Evolutionary conservation across 2,888 invertebrate genomes (phyloP).

Genomic region (Drosophila rubida): DNA sequence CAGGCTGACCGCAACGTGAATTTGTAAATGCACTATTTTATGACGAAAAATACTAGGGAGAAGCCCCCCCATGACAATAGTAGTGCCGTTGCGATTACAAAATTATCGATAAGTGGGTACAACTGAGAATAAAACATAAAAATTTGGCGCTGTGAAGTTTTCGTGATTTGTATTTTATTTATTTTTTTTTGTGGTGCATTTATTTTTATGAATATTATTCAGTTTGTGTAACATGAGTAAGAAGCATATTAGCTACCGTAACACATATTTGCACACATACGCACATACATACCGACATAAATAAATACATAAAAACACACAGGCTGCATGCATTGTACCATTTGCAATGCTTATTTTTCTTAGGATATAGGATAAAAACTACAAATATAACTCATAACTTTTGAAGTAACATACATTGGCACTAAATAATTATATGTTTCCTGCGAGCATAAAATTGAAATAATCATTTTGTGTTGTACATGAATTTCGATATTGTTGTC

Average conservation of each 20-base stretch:
- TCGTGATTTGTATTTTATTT: background rate
- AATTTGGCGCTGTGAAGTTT: background rate
- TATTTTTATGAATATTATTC: background rate
- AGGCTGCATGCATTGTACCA: background rate
- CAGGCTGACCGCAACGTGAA: background rate
- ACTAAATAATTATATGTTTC: background rate
- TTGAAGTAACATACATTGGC: background rate
- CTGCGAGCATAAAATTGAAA: background rate
- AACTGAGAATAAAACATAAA: constrained; percentile 12
- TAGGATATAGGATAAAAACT: background rate
- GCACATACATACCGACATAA: background rate
- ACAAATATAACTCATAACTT: background rate
- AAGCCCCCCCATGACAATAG: background rate
- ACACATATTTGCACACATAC: background rate
- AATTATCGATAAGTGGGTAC: constrained; percentile 2
- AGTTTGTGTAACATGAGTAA: background rate
- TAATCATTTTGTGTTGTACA: background rate
- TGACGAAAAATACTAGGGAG: constrained; percentile 1
- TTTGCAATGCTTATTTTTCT: background rate
- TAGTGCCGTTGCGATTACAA: background rate
- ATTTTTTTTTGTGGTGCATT: background rate
- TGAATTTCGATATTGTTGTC: background rate
- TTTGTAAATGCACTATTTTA: background rate
- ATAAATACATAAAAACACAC: background rate
- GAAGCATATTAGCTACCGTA: background rate